phyloP scores from a whole-genome alignment of 2,888 invertebrate genomes.

The Pseudoips prasinana region DNA sequence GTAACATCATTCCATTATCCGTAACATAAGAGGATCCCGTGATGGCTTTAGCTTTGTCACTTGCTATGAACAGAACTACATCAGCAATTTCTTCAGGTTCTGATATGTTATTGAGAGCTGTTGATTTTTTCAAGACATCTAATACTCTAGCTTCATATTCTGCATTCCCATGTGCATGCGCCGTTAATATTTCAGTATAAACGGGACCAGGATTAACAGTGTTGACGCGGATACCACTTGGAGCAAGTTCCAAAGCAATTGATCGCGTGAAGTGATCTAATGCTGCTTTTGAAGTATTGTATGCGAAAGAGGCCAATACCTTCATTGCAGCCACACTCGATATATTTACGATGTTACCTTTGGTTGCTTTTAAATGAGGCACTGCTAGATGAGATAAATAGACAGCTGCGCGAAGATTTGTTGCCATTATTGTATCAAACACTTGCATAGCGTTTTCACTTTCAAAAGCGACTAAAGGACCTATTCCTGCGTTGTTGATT shows the following conservation, averaged over 20 bases:
- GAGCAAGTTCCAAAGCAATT: conserved; percentile 84
- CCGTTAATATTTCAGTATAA: conserved; percentile 6
- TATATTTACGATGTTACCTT: conserved; percentile 88
- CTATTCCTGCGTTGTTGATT: conserved; percentile 25
- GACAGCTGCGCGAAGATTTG: conserved; percentile 20
- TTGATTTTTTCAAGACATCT: not conserved
- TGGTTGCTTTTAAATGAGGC: conserved; percentile 29
- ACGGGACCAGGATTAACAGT: conserved; percentile 32
- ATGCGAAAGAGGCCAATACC: conserved; percentile 8
- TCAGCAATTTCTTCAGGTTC: conserved; percentile 40
- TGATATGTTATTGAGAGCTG: conserved; percentile 8
- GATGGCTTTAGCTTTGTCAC: conserved; percentile 35
- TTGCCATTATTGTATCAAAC: conserved; percentile 15
- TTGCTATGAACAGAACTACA: conserved; percentile 31
- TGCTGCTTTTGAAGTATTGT: conserved; percentile 32
- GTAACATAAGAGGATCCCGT: conserved; percentile 28
- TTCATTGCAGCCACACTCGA: conserved; percentile 18
- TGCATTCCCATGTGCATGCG: not conserved
- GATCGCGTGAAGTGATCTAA: conserved; percentile 35
- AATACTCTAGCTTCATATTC: not conserved
- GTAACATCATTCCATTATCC: conserved; percentile 29
- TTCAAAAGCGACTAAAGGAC: not conserved
- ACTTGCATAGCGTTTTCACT: conserved; percentile 10
- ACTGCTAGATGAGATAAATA: conserved; percentile 23
- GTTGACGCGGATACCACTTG: conserved; percentile 86